These are phyloP conservation scores for Ceramica pisi DNA, from an alignment of 2,888 invertebrate genomes.

Conservation along the genomic window DNA sequence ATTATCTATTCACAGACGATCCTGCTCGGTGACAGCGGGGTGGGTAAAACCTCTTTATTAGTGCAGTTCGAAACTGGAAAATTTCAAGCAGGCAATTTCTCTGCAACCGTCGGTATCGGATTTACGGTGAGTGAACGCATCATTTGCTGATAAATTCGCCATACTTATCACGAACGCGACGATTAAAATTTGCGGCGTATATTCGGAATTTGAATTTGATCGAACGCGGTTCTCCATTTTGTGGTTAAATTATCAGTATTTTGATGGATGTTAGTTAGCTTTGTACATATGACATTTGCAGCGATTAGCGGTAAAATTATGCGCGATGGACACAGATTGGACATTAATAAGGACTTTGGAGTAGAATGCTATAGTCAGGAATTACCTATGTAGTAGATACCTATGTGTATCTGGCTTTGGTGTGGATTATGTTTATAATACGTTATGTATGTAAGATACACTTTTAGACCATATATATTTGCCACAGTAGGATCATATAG, in stretches of 20 bases:
- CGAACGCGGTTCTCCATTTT: conserved; percentile 7
- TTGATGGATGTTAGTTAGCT: conserved; percentile 3
- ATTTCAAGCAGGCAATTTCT: conserved; percentile 97
- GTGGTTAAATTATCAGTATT: conserved; percentile 11
- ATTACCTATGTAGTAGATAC: neutral
- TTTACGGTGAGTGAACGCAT: conserved; percentile 94
- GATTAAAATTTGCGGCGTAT: conserved; percentile 3
- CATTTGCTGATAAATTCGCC: conserved; percentile 23
- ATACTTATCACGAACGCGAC: conserved; percentile 44
- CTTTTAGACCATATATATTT: too few species aligned
- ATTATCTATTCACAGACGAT: conserved; percentile 93
- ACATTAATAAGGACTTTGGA: neutral
- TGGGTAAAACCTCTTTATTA: conserved; percentile 97
- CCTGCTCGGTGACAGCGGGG: conserved; percentile 97
- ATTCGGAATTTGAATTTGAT: conserved; percentile 45
- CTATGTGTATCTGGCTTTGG: neutral
- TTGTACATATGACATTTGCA: neutral
- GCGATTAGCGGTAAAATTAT: neutral
- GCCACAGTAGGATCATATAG: neutral
- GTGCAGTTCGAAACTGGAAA: conserved; percentile 98
- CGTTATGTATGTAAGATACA: too few species aligned
- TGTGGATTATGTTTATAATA: too few species aligned
- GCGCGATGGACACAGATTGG: neutral
- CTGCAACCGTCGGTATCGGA: conserved; percentile 98
- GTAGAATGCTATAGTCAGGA: neutral